Percentiles rank a stretch among this genome's conserved stretches.
Conservation (phyloP, 2,797 vertebrate species). For the Carapus acus region DNA sequence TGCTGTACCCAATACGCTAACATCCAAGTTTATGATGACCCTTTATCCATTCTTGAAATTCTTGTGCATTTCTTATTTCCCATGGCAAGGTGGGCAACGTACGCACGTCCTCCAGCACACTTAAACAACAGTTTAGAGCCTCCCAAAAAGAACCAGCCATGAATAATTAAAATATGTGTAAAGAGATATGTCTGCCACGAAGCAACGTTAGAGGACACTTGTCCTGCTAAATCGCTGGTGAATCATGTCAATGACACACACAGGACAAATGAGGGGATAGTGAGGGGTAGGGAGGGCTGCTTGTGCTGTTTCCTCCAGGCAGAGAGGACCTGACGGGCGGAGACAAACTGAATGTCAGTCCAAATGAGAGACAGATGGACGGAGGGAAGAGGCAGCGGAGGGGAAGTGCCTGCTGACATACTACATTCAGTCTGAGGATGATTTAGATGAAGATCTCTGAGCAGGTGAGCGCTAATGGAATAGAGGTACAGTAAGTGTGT, state of each 20-base stretch:
- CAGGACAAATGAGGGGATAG: conserved; percentile 13
- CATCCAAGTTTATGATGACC: too few species aligned
- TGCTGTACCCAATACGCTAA: too few species aligned
- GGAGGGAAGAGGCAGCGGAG: not conserved
- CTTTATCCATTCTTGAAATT: too few species aligned
- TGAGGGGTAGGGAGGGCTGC: conserved; percentile 3
- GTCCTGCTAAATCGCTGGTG: conserved; percentile 28
- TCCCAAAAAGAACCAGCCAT: too few species aligned
- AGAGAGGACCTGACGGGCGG: conserved; percentile 7
- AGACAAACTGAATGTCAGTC: too few species aligned
- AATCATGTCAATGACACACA: conserved; percentile 33
- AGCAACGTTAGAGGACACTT: conserved; percentile 7
- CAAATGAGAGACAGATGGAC: conserved; percentile 22
- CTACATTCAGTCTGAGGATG: conserved; percentile 7
- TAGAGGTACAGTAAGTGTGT: too few species aligned
- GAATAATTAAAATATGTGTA: conserved; percentile 25
- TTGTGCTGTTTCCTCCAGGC: too few species aligned
- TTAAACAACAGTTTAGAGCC: accelerated
- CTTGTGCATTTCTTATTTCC: too few species aligned
- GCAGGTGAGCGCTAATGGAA: too few species aligned
- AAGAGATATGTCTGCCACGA: conserved; percentile 17
- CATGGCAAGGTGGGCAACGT: not conserved
- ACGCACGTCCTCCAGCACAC: not conserved
- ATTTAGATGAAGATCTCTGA: conserved; percentile 13
- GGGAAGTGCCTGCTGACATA: conserved; percentile 1